phyloP scores from a whole-genome alignment of 1,140 invertebrate species.

The Conopomorpha cramerella region DNA sequence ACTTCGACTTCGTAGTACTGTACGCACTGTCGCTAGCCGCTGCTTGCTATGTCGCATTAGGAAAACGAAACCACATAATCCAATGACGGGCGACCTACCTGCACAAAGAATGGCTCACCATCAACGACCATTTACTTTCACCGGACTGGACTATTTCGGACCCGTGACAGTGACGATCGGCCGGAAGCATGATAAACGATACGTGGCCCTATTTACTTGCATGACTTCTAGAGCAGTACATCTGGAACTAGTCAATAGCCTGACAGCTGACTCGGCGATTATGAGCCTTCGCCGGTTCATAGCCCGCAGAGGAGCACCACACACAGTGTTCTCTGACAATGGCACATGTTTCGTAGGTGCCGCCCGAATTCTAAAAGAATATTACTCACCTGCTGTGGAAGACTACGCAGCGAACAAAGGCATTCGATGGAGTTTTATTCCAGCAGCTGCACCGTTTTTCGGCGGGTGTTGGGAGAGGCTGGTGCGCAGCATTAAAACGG shows the following conservation, averaged over 20 bases:
- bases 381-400: background rate
- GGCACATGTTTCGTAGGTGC: constrained; percentile 15
- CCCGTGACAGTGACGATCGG: constrained; percentile 1
- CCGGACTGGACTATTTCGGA: constrained; percentile 19
- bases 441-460: constrained; percentile 7
- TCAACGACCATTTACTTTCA: constrained; percentile 4
- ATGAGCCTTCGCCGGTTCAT: constrained; percentile 16
- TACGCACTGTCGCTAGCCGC: background rate
- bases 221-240: constrained; percentile 18
- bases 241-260: constrained; percentile 18
- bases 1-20: background rate
- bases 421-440: constrained; percentile 9
- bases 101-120: constrained; percentile 4
- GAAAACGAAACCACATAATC: constrained; percentile 4
- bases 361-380: constrained; percentile 3
- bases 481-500: constrained; percentile 4
- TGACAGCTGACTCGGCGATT: constrained; percentile 20
- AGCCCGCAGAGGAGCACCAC: constrained; percentile 12
- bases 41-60: constrained; percentile 9
- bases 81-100: constrained; percentile 9
- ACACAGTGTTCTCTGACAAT: constrained; percentile 13
- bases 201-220: constrained; percentile 20
- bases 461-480: constrained; percentile 9
- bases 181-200: constrained; percentile 11
- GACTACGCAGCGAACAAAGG: constrained; percentile 4